Conservation (phyloP, 2,797 vertebrate species). For the Halcyon chelicuti region DNA sequence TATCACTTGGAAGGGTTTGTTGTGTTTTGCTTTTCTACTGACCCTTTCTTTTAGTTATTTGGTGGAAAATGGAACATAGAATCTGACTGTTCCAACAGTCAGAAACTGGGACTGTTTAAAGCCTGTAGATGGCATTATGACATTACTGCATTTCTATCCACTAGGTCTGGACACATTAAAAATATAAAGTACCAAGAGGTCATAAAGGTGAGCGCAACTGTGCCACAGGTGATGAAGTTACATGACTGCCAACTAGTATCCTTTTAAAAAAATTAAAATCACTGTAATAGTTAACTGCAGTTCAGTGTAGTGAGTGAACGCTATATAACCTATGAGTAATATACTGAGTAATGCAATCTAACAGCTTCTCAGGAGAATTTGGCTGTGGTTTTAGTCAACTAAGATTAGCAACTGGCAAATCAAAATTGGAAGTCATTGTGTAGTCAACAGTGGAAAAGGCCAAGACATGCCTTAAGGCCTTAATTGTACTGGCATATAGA, state of each 20-base stretch:
- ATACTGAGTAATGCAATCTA: constrained; percentile 22
- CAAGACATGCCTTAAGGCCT: neutral
- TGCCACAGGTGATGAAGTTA: neutral
- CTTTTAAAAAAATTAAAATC: neutral
- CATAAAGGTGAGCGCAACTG: neutral
- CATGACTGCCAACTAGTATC: neutral
- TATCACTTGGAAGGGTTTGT: neutral
- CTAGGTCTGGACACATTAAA: neutral
- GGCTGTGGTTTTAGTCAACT: constrained; percentile 30
- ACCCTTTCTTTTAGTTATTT: neutral
- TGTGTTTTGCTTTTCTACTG: neutral
- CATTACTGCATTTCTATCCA: constrained; percentile 10
- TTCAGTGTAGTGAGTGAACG: neutral
- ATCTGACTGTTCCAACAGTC: too few species aligned
- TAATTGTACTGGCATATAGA: neutral
- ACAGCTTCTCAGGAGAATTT: constrained; percentile 18
- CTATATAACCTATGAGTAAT: constrained; percentile 34
- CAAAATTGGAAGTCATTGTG: constrained; percentile 16
- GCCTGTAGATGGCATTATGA: constrained; percentile 67
- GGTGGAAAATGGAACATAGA: neutral
- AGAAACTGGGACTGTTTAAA: neutral
- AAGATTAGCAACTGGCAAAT: constrained; percentile 34
- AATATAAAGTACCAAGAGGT: neutral
- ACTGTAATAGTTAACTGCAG: neutral
- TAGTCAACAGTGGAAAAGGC: constrained; percentile 12